Conservation (phyloP, 2,113 vertebrate species). For the Uria lomvia region DNA sequence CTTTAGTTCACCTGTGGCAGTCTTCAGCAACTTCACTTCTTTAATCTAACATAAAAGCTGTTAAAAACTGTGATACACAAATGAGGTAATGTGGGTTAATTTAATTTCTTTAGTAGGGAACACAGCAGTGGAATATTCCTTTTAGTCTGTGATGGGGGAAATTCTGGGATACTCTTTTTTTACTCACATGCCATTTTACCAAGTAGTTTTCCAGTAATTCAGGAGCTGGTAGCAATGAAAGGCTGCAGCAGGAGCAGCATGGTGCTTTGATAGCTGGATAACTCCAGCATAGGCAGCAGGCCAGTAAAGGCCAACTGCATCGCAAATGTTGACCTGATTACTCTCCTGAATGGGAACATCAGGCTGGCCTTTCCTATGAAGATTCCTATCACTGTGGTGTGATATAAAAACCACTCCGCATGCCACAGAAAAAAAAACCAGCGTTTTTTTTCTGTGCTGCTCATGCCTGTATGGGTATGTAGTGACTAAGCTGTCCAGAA, state of each 20-base stretch:
- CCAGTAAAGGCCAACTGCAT: background rate
- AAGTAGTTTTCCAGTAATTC: slow-evolving; percentile 49
- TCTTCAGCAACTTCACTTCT: background rate
- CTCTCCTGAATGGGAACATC: background rate
- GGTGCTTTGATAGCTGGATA: slow-evolving; percentile 18
- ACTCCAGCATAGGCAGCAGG: background rate
- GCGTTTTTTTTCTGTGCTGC: background rate
- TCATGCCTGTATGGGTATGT: background rate
- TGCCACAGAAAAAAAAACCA: background rate
- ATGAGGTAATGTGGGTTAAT: background rate
- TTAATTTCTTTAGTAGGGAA: background rate
- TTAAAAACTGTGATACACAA: background rate
- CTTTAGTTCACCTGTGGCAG: background rate
- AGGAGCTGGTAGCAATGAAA: background rate
- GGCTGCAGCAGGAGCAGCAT: background rate
- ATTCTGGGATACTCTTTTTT: slow-evolving; percentile 14
- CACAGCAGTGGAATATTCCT: background rate
- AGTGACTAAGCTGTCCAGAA: background rate
- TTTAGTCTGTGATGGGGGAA: background rate
- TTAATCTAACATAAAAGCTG: background rate
- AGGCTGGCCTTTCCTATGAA: background rate
- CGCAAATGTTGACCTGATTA: background rate
- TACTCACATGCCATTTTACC: background rate
- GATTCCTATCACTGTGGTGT: background rate
- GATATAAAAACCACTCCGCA: background rate